A percentile compares a stretch with the other conserved stretches of the same genome.
phyloP scores from a whole-genome alignment of 2,113 vertebrate species.

The Strix uralensis region DNA sequence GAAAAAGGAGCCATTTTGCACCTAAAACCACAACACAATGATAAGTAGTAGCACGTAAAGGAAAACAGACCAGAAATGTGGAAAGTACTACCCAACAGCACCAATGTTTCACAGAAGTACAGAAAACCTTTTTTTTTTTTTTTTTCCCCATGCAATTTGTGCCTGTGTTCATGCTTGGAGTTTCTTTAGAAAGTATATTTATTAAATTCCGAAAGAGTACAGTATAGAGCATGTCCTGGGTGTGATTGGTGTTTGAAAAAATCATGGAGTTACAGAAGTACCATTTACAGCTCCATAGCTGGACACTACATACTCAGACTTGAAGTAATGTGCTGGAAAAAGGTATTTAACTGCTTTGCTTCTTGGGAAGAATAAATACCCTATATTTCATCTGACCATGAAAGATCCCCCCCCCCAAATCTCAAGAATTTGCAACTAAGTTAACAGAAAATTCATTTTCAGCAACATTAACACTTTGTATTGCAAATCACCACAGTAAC shows the following conservation, averaged over 20 bases:
- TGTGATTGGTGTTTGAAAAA: background rate
- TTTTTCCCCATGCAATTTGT: background rate
- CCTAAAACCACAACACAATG: background rate
- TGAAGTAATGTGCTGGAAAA: background rate
- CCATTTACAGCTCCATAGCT: background rate
- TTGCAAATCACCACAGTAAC: too few species aligned
- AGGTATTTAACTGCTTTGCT: background rate
- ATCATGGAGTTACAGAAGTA: accelerated
- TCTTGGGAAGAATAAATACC: background rate
- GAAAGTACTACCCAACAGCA: conserved; percentile 2
- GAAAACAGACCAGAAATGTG: background rate
- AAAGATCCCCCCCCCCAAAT: background rate
- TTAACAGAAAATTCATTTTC: background rate
- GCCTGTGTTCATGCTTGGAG: conserved; percentile 12
- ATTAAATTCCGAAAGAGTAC: background rate
- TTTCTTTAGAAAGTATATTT: background rate
- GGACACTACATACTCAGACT: background rate
- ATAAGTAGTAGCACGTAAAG: background rate
- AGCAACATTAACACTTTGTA: background rate
- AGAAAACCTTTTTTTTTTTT: background rate
- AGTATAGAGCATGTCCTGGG: background rate
- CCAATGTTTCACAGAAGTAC: background rate
- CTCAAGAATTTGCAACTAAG: background rate
- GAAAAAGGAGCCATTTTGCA: background rate
- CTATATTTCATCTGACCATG: background rate